A percentile compares a stretch with the other conserved stretches of the same genome.
phyloP scores from a whole-genome alignment of 2,113 vertebrate genomes.

The Suncus etruscus region DNA sequence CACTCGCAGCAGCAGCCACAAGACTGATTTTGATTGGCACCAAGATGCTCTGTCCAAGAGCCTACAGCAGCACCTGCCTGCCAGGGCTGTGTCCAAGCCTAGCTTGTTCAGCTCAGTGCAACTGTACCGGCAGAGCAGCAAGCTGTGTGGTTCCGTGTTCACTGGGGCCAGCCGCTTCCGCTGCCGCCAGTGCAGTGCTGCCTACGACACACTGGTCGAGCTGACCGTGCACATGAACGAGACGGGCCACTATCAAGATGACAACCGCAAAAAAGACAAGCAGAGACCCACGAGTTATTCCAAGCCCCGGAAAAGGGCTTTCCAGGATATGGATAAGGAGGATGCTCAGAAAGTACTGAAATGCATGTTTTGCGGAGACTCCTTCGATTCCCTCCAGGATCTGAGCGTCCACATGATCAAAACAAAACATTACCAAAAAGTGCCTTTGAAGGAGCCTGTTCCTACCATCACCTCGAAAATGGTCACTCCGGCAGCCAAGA shows the following conservation, averaged over 20 bases:
- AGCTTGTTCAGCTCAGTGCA: conserved; percentile 98
- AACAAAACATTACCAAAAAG: conserved; percentile 99
- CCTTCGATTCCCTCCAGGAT: conserved; percentile 98
- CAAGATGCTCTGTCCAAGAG: conserved; percentile 97
- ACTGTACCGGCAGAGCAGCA: conserved; percentile 96
- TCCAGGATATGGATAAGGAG: conserved; percentile 98
- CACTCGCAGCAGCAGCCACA: conserved; percentile 92
- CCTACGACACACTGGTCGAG: conserved; percentile 98
- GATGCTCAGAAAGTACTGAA: conserved; percentile 98
- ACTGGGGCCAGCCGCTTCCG: conserved; percentile 97
- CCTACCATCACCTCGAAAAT: conserved; percentile 96
- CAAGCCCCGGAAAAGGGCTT: conserved; percentile 95
- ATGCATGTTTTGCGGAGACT: conserved; percentile 99
- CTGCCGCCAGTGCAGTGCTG: conserved; percentile 97
- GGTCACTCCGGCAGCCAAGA: conserved; percentile 93
- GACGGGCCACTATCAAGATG: conserved; percentile 97
- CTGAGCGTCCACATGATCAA: conserved; percentile 99
- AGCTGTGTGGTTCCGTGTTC: conserved; percentile 94
- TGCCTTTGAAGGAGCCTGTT: conserved; percentile 99
- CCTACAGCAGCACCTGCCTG: conserved; percentile 94
- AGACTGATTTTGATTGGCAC: conserved; percentile 98
- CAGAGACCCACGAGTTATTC: conserved; percentile 93
- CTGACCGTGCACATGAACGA: conserved; percentile 98
- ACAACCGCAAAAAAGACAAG: conserved; percentile 96
- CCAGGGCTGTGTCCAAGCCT: conserved; percentile 92